Evolutionary conservation across 2,888 invertebrate species (phyloP).

Genomic region (Nymphalis polychloros): DNA sequence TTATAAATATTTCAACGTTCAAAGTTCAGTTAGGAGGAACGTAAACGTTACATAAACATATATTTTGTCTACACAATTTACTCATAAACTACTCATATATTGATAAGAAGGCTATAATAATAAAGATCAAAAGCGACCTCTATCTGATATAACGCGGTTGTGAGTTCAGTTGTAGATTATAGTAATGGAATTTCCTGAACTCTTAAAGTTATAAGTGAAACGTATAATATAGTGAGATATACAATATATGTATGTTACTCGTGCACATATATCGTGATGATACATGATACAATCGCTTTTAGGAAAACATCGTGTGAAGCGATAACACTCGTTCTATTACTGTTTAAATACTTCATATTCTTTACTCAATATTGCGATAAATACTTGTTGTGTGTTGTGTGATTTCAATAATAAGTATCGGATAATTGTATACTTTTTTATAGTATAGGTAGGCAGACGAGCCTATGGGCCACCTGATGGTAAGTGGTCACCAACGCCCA

Average conservation of each 20-base stretch:
- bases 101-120: constrained; percentile 1
- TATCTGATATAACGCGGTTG: constrained; percentile 8
- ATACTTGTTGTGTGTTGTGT: too few species aligned
- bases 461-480: too few species aligned
- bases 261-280: constrained; percentile 7
- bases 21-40: neutral
- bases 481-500: too few species aligned
- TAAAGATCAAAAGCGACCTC: constrained; percentile 14
- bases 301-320: constrained; percentile 16
- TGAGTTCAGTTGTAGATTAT: constrained; percentile 8
- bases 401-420: too few species aligned
- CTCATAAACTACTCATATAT: neutral
- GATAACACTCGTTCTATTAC: too few species aligned
- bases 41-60: neutral
- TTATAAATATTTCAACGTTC: too few species aligned
- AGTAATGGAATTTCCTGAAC: neutral
- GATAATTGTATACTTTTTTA: too few species aligned
- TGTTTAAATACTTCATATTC: too few species aligned
- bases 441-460: too few species aligned
- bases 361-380: too few species aligned
- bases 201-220: constrained; percentile 10
- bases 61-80: neutral
- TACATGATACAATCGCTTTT: constrained; percentile 11
- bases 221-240: neutral
- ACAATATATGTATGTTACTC: constrained; percentile 8